A percentile compares a stretch with the other conserved stretches of the same genome.
Conservation (phyloP, 2,888 invertebrate species). For the Phengaris alcon region DNA sequence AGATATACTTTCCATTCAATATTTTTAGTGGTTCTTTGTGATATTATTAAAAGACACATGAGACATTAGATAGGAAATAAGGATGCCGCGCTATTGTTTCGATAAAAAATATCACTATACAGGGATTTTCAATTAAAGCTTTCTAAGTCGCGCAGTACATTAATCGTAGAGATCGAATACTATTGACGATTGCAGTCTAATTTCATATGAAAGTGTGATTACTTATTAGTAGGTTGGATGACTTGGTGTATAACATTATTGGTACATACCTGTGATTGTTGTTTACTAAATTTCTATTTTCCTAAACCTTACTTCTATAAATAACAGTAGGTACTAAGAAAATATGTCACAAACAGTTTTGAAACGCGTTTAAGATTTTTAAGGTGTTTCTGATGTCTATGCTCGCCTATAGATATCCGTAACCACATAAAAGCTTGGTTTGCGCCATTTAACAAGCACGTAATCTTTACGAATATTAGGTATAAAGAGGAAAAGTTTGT, state of each 20-base stretch:
- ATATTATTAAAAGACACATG: not conserved
- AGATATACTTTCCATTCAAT: not conserved
- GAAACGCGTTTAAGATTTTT: too few relatives aligned
- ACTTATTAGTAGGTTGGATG: not conserved
- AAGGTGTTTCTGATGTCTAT: too few relatives aligned
- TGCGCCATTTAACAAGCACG: too few relatives aligned
- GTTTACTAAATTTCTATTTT: too few relatives aligned
- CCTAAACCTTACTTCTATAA: too few relatives aligned
- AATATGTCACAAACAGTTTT: too few relatives aligned
- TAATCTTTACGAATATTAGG: too few relatives aligned
- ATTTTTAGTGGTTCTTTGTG: not conserved
- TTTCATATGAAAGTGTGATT: slow-evolving; percentile 12
- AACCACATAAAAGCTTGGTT: too few relatives aligned
- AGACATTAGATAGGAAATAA: slow-evolving; percentile 11
- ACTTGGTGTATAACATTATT: not conserved
- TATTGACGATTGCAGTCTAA: not conserved
- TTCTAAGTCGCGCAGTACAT: not conserved
- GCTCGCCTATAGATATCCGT: too few relatives aligned
- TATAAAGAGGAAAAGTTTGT: too few relatives aligned
- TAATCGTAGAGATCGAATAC: not conserved
- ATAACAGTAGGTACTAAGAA: too few relatives aligned
- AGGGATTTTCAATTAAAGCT: slow-evolving; percentile 24
- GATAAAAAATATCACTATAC: slow-evolving; percentile 19
- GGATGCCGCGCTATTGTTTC: slow-evolving; percentile 4
- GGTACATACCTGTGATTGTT: too few relatives aligned